These are phyloP conservation scores for Selenia dentaria DNA, from an alignment of 2,888 invertebrate genomes.

Conservation along the genomic window DNA sequence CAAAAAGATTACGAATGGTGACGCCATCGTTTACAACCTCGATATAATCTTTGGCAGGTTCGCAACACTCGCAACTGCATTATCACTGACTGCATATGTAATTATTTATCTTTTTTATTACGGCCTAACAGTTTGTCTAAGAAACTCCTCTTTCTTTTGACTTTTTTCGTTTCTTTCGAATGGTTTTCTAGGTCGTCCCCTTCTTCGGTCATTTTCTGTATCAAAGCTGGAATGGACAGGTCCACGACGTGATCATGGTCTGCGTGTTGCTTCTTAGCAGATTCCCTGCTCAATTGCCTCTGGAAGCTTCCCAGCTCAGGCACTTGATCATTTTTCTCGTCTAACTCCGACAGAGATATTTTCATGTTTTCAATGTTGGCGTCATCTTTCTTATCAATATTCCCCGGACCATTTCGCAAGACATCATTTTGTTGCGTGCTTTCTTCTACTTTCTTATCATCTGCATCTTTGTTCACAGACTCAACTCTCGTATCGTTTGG, in stretches of 20 bases:
- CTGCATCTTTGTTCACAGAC: slow-evolving; percentile 31
- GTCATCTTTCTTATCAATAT: slow-evolving; percentile 36
- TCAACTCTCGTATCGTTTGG: slow-evolving; percentile 33
- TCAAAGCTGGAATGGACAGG: slow-evolving; percentile 69
- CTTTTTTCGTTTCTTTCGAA: slow-evolving; percentile 61
- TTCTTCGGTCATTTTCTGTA: slow-evolving; percentile 71
- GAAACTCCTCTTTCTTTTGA: slow-evolving; percentile 79
- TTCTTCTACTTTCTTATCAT: slow-evolving; percentile 36
- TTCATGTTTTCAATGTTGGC: slow-evolving; percentile 49
- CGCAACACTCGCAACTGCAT: slow-evolving; percentile 59
- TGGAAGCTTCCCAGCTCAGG: slow-evolving; percentile 65
- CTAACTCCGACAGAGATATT: slow-evolving; percentile 62
- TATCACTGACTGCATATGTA: slow-evolving; percentile 48
- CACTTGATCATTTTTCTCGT: slow-evolving; percentile 69
- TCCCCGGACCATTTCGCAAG: slow-evolving; percentile 56
- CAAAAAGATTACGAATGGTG: slow-evolving; percentile 60
- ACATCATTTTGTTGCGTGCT: slow-evolving; percentile 37
- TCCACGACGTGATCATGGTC: slow-evolving; percentile 56
- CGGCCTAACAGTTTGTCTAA: slow-evolving; percentile 76
- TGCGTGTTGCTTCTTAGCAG: slow-evolving; percentile 47
- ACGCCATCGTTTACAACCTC: slow-evolving; percentile 66
- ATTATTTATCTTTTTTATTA: slow-evolving; percentile 62
- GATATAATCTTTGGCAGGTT: slow-evolving; percentile 74
- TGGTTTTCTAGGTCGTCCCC: slow-evolving; percentile 63
- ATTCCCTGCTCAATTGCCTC: slow-evolving; percentile 61